Evolutionary conservation across 2,113 vertebrate genomes (phyloP).

Genomic region (Coptodon bakossiorum): DNA sequence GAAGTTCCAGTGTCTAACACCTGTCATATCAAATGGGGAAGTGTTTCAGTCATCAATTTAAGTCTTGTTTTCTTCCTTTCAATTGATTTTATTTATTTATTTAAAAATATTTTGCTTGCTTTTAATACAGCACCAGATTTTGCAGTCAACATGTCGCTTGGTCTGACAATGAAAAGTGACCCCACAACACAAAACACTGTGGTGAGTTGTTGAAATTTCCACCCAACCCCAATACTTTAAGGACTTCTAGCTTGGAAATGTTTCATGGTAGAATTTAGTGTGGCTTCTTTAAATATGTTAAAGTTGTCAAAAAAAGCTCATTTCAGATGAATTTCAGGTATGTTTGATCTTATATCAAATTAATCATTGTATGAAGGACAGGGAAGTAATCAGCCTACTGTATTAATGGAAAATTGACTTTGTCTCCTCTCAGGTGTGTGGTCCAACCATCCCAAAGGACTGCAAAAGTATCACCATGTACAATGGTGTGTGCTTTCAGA

Average conservation of each 20-base stretch:
- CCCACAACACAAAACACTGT: neutral
- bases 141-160: neutral
- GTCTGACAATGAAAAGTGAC: slow-evolving; percentile 55
- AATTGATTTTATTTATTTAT: neutral
- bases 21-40: neutral
- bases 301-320: neutral
- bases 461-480: neutral
- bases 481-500: neutral
- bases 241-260: neutral
- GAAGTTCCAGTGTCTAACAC: neutral
- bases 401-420: neutral
- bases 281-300: neutral
- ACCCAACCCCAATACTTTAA: neutral
- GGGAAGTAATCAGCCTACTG: neutral
- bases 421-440: slow-evolving; percentile 46
- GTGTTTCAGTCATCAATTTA: neutral
- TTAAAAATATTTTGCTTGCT: neutral
- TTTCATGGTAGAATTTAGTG: neutral
- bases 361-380: neutral
- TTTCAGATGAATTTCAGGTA: neutral
- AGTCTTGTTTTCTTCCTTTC: neutral
- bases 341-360: neutral
- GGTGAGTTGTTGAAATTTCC: neutral
- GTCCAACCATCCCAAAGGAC: neutral
- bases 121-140: slow-evolving; percentile 30